Percentiles rank a stretch among this genome's conserved stretches.
Conservation (phyloP, 1,140 invertebrate genomes). For the Leptinotarsa lineolata region DNA sequence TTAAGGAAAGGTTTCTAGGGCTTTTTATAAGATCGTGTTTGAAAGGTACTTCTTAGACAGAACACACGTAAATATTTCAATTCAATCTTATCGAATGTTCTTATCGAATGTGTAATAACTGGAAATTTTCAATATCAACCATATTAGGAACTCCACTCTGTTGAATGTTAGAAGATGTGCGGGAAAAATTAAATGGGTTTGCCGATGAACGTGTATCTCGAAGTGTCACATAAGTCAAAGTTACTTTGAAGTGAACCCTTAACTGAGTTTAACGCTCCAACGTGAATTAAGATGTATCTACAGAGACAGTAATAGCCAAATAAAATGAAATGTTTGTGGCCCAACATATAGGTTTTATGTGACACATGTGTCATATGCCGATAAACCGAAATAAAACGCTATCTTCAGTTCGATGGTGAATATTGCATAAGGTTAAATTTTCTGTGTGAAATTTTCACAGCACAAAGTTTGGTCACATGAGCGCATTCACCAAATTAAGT, state of each 20-base stretch:
- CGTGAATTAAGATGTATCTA: slow-evolving; percentile 36
- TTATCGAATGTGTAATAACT: too few species aligned
- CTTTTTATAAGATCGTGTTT: too few species aligned
- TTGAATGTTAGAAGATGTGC: not conserved
- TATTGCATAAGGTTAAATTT: slow-evolving; percentile 36
- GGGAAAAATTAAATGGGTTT: not conserved
- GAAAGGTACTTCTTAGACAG: too few species aligned
- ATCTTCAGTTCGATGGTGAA: slow-evolving; percentile 22
- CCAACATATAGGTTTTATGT: slow-evolving; percentile 36
- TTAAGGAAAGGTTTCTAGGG: too few species aligned
- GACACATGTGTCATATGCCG: slow-evolving; percentile 34
- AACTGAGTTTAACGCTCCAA: not conserved
- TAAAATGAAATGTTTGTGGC: slow-evolving; percentile 34
- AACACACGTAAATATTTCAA: too few species aligned
- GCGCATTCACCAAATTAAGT: slow-evolving; percentile 32
- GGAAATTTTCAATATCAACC: too few species aligned
- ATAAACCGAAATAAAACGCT: slow-evolving; percentile 28
- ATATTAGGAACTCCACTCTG: not conserved
- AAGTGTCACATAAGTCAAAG: slow-evolving; percentile 20
- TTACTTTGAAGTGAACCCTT: slow-evolving; percentile 20
- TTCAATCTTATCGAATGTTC: too few species aligned
- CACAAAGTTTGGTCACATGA: not conserved
- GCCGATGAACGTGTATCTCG: not conserved
- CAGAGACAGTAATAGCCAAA: slow-evolving; percentile 30
- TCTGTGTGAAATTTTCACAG: not conserved